Evolutionary conservation across 2,888 invertebrate genomes (phyloP).

Genomic region (Agriopis aurantiaria): DNA sequence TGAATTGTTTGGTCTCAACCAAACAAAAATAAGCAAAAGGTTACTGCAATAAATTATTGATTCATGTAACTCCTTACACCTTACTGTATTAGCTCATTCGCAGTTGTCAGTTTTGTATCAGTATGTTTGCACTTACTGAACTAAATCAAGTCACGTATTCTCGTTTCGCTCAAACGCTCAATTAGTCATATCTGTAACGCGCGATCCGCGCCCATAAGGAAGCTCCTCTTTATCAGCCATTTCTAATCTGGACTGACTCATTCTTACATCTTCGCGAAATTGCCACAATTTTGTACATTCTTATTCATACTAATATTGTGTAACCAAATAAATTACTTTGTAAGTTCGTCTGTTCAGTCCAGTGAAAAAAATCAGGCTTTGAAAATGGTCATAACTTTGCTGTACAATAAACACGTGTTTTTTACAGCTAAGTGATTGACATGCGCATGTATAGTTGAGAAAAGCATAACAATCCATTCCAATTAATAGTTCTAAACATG

Average conservation of each 20-base stretch:
- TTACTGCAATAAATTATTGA: too few relatives aligned
- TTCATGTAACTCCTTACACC: too few relatives aligned
- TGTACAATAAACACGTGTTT: too few relatives aligned
- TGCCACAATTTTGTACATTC: constrained; percentile 10
- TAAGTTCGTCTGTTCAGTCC: not conserved
- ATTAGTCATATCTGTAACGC: constrained; percentile 43
- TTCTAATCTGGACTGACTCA: constrained; percentile 51
- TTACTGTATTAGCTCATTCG: not conserved
- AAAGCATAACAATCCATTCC: too few relatives aligned
- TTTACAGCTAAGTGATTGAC: too few relatives aligned
- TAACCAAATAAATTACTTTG: not conserved
- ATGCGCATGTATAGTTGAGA: too few relatives aligned
- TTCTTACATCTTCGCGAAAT: constrained; percentile 14
- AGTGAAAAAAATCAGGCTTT: not conserved
- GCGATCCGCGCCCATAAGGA: constrained; percentile 48
- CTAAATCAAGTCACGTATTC: constrained; percentile 40
- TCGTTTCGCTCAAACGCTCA: constrained; percentile 32
- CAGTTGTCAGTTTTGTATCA: not conserved
- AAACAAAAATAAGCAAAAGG: too few relatives aligned
- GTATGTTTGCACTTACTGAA: constrained; percentile 22
- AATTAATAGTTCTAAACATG: too few relatives aligned
- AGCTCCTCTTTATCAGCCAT: constrained; percentile 42
- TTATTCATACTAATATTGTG: not conserved
- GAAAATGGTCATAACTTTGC: too few relatives aligned
- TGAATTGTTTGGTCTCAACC: too few relatives aligned